These are phyloP conservation scores for Allacma fusca DNA, from an alignment of 2,888 invertebrate species.

Conservation along the genomic window DNA sequence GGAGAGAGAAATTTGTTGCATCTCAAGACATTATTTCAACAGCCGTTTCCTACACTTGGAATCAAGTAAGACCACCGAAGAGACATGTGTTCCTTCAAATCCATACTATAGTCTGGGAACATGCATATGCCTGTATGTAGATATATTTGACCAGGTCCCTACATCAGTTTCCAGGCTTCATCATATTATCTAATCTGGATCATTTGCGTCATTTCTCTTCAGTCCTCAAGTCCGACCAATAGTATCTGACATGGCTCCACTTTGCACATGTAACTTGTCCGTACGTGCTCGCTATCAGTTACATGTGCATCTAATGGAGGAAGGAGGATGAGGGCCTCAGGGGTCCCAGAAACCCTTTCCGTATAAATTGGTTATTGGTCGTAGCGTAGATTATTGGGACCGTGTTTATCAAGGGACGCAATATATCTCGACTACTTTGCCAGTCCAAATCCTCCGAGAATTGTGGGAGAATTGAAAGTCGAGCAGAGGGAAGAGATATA, in stretches of 20 bases:
- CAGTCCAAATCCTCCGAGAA: background rate
- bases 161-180: background rate
- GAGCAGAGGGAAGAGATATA: conserved; percentile 1
- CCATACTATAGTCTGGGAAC: background rate
- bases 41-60: conserved; percentile 40
- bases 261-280: too few relatives aligned
- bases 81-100: background rate
- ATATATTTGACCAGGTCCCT: background rate
- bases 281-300: background rate
- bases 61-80: conserved; percentile 36
- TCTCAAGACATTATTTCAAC: conserved; percentile 33
- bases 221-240: too few relatives aligned
- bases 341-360: background rate
- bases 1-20: conserved; percentile 39
- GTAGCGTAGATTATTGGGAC: conserved; percentile 1
- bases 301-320: background rate
- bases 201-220: conserved; percentile 21
- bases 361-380: conserved; percentile 22
- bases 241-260: too few relatives aligned
- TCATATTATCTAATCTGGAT: conserved; percentile 14
- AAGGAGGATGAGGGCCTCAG: background rate
- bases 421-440: background rate
- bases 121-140: too few relatives aligned
- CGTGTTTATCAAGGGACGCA: conserved; percentile 13
- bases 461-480: background rate